Evolutionary conservation across 2,797 vertebrate genomes (phyloP).

Genomic region (Sebastes itinus): DNA sequence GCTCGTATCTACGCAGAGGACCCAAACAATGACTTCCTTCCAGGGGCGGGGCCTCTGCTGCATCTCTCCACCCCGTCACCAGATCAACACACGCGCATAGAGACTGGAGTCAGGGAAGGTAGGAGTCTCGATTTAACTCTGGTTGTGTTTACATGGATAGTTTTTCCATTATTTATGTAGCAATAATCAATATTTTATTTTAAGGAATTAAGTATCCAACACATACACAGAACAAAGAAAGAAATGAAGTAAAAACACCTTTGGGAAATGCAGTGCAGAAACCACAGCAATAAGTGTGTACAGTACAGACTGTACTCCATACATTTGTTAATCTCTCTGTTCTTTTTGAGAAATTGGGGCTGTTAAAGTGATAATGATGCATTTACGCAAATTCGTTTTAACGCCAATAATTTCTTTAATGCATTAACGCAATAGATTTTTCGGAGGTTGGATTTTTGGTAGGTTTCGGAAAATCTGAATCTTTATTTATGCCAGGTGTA

Average conservation of each 20-base stretch:
- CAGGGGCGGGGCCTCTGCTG: conserved; percentile 91
- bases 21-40: conserved; percentile 92
- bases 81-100: conserved; percentile 88
- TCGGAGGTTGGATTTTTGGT: too few relatives aligned
- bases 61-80: conserved; percentile 89
- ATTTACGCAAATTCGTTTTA: too few relatives aligned
- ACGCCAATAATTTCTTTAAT: too few relatives aligned
- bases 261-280: too few relatives aligned
- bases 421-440: too few relatives aligned
- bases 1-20: conserved; percentile 97
- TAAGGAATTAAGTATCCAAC: background rate
- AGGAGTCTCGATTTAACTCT: background rate
- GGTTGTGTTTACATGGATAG: background rate
- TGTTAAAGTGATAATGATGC: too few relatives aligned
- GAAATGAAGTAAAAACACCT: too few relatives aligned
- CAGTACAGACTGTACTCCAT: background rate
- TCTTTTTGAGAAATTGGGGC: too few relatives aligned
- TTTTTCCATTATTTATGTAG: background rate
- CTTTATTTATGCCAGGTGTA: too few relatives aligned
- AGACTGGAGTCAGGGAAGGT: conserved; percentile 97
- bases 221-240: too few relatives aligned
- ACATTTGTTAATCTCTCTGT: background rate
- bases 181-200: background rate
- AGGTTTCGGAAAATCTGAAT: too few relatives aligned
- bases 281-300: too few relatives aligned